phyloP scores from a whole-genome alignment of 2,797 vertebrate genomes.

The Labroides dimidiatus region DNA sequence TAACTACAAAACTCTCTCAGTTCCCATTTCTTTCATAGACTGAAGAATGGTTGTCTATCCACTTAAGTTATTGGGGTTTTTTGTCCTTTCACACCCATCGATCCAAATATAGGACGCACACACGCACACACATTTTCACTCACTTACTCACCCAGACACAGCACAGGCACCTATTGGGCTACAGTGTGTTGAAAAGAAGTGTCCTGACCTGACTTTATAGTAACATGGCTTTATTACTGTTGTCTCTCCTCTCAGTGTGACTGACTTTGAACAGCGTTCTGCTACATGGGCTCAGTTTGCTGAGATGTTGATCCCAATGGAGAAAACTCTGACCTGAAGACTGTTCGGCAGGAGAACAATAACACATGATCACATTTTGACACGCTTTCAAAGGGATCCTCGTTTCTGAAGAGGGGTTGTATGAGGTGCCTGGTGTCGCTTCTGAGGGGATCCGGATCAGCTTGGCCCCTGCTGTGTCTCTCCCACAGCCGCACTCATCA shows the following conservation, averaged over 20 bases:
- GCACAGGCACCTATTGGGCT: not conserved
- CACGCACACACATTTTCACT: not conserved
- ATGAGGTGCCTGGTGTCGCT: too few species aligned
- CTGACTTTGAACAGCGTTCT: not conserved
- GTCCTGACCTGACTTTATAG: not conserved
- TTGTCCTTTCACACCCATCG: constrained; percentile 1
- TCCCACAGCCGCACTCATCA: too few species aligned
- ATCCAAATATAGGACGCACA: not conserved
- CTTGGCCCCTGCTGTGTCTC: too few species aligned
- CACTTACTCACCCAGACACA: not conserved
- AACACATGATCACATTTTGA: not conserved
- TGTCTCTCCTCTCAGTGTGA: not conserved
- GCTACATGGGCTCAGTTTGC: not conserved
- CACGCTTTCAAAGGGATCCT: too few species aligned
- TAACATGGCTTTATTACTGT: not conserved
- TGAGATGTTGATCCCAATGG: constrained; percentile 20
- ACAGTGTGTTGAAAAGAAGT: too few species aligned
- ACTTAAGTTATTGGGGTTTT: not conserved
- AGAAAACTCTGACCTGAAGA: constrained; percentile 14
- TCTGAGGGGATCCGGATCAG: too few species aligned
- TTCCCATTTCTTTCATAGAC: not conserved
- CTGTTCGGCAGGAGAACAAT: not conserved
- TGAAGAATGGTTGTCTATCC: not conserved
- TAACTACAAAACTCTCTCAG: not conserved
- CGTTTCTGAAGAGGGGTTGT: too few species aligned